Percentiles rank a stretch among this genome's conserved stretches.
Conservation (phyloP, 2,888 invertebrate species). For the Alloplasta piceator region DNA sequence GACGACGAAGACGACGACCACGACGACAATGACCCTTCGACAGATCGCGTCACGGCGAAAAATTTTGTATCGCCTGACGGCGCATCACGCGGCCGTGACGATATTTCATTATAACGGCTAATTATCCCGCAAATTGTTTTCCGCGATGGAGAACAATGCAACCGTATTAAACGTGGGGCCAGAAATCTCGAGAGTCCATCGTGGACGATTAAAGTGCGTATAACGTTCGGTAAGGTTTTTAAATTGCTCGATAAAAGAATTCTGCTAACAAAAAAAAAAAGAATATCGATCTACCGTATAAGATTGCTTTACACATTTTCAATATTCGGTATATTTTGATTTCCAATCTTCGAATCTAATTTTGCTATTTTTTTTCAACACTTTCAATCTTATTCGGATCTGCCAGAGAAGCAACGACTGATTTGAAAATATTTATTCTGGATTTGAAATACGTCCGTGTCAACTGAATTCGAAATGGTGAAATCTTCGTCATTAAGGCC, state of each 20-base stretch:
- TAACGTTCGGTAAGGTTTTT: constrained; percentile 13
- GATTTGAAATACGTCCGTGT: no score
- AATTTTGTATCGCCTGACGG: constrained; percentile 52
- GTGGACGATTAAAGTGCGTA: constrained; percentile 13
- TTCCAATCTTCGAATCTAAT: not conserved
- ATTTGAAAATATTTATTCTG: no score
- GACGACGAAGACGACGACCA: constrained; percentile 44
- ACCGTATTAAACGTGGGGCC: constrained; percentile 28
- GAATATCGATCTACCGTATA: not conserved
- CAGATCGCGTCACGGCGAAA: constrained; percentile 57
- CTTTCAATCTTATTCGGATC: not conserved
- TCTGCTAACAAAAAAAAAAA: constrained; percentile 4
- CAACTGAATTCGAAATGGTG: no score
- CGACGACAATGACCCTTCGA: constrained; percentile 62
- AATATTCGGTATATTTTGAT: not conserved
- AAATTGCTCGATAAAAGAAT: not conserved
- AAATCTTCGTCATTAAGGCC: no score
- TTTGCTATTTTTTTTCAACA: not conserved
- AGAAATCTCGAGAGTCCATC: constrained; percentile 53
- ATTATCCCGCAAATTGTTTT: constrained; percentile 80
- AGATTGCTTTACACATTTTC: no score
- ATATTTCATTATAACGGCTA: constrained; percentile 75
- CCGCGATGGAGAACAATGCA: constrained; percentile 50
- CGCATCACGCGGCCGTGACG: constrained; percentile 73
- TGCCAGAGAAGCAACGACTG: no score